Evolutionary conservation across 23 tunicate genomes (phyloP).

Genomic region (Phallusia fumigata): DNA sequence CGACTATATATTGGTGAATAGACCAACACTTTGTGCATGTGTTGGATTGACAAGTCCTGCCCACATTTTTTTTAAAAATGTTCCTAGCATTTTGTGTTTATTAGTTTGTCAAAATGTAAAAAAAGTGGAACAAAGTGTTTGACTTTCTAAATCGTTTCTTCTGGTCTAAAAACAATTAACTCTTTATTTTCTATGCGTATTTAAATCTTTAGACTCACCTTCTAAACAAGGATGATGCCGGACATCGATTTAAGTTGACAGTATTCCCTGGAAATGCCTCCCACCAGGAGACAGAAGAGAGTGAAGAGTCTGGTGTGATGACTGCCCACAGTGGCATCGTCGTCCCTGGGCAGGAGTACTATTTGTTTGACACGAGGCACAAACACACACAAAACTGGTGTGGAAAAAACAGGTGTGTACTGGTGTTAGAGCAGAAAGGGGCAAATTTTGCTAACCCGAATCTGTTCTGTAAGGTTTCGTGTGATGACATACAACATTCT

Average conservation of each 20-base stretch:
- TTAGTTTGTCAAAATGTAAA: too few relatives aligned
- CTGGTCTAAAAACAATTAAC: too few relatives aligned
- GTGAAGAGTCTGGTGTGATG: neutral
- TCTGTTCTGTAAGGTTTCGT: slow-evolving; percentile 46
- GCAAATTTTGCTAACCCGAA: too few relatives aligned
- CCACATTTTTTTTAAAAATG: too few relatives aligned
- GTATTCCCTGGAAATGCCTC: slow-evolving; percentile 38
- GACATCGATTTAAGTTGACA: slow-evolving; percentile 27
- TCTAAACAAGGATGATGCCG: slow-evolving; percentile 35
- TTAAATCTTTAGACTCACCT: slow-evolving; percentile 23
- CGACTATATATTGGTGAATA: too few relatives aligned
- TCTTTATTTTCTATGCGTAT: too few relatives aligned
- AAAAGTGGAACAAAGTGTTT: too few relatives aligned
- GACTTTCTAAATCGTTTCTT: too few relatives aligned
- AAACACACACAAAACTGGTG: slow-evolving; percentile 20
- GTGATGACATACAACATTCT: slow-evolving; percentile 93
- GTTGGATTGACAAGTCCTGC: too few relatives aligned
- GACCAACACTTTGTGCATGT: too few relatives aligned
- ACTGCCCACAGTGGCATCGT: slow-evolving; percentile 21
- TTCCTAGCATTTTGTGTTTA: too few relatives aligned
- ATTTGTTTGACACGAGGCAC: slow-evolving; percentile 16
- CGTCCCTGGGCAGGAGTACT: slow-evolving; percentile 7
- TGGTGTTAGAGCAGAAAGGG: too few relatives aligned
- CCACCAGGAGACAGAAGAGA: slow-evolving; percentile 16
- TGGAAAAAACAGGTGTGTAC: slow-evolving; percentile 12